Percentiles rank a stretch among this genome's conserved stretches.
These are phyloP conservation scores for Chionomys nivalis DNA, from an alignment of 2,113 vertebrate genomes.

Conservation along the genomic window DNA sequence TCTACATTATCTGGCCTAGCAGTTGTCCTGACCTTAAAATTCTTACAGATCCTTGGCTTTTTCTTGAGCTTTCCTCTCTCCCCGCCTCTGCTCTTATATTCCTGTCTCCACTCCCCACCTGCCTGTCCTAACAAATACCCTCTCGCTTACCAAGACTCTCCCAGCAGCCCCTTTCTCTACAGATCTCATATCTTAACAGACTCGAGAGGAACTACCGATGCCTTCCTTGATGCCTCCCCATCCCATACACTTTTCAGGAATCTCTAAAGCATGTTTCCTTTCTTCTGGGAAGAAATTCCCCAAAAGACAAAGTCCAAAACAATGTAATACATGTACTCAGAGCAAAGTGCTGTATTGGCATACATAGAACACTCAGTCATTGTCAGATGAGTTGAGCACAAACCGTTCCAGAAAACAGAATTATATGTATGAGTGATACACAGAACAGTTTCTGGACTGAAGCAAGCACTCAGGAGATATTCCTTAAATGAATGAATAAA, in stretches of 20 bases:
- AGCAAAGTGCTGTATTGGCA: not conserved
- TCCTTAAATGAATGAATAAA: slow-evolving; percentile 19
- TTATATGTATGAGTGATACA: not conserved
- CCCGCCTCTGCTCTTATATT: not conserved
- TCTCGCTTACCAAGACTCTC: not conserved
- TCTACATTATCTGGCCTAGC: slow-evolving; percentile 53
- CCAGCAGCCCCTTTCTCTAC: not conserved
- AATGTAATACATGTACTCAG: not conserved
- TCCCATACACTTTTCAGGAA: not conserved
- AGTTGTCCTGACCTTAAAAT: slow-evolving; percentile 59
- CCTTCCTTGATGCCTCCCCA: not conserved
- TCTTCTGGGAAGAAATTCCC: not conserved
- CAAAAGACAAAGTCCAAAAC: not conserved
- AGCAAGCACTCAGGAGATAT: not conserved
- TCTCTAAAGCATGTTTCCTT: not conserved
- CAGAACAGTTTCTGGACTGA: not conserved
- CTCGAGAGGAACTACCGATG: not conserved
- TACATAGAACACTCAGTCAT: not conserved
- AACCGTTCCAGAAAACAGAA: slow-evolving; percentile 10
- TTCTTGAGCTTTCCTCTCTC: not conserved
- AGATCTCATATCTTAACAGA: not conserved
- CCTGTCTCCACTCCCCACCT: not conserved
- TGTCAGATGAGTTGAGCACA: not conserved
- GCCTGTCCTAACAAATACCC: not conserved
- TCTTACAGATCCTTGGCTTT: slow-evolving; percentile 11